Evolutionary conservation across 2,797 vertebrate genomes (phyloP).

Genomic region (Xiphophorus birchmanni): DNA sequence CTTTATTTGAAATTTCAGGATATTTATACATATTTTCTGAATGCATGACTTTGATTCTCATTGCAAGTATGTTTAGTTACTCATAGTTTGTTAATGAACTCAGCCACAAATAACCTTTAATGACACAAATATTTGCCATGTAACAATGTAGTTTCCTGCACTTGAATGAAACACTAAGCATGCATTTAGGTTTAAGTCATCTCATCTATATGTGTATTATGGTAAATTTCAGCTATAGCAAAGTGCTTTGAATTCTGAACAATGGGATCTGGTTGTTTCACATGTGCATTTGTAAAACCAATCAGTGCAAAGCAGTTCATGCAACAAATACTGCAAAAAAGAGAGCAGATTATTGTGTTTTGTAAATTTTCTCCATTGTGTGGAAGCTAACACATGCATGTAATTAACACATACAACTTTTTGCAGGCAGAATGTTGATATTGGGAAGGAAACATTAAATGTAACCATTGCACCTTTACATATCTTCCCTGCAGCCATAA

Average conservation of each 20-base stretch:
- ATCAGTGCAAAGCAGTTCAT: not conserved
- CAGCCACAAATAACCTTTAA: not conserved
- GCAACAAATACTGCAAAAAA: not conserved
- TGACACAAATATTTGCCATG: not conserved
- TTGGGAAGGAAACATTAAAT: conserved; percentile 3
- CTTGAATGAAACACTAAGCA: not conserved
- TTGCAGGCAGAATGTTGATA: not conserved
- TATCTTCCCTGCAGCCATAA: conserved; percentile 35
- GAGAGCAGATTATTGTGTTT: not conserved
- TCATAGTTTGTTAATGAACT: not conserved
- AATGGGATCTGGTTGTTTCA: not conserved
- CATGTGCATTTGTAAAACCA: not conserved
- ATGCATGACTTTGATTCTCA: not conserved
- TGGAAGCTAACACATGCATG: not conserved
- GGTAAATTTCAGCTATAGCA: not conserved
- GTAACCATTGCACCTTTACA: not conserved
- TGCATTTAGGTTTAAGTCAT: not conserved
- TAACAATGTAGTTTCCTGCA: not conserved
- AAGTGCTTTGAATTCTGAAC: not conserved
- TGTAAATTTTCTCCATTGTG: not conserved
- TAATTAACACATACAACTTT: not conserved
- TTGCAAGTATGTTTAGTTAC: not conserved
- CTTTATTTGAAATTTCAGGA: not conserved
- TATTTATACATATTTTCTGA: not conserved
- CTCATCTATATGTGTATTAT: not conserved